phyloP scores from a whole-genome alignment of 2,888 invertebrate species.

The Reticulitermes lucifugus region DNA sequence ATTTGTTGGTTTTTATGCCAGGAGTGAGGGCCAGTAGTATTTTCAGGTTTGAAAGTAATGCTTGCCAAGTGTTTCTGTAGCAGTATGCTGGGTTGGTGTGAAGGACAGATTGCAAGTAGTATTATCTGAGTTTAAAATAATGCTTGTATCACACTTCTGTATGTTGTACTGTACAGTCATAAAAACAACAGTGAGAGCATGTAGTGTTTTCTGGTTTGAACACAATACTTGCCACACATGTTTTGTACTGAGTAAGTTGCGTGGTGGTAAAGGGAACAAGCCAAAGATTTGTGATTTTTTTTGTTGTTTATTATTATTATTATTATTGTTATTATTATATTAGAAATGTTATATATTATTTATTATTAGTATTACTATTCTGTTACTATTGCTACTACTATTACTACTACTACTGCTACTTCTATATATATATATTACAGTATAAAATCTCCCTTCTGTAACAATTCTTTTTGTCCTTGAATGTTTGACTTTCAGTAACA shows the following conservation, averaged over 20 bases:
- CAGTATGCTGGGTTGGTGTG: neutral
- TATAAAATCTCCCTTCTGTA: conserved; percentile 16
- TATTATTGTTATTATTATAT: conserved; percentile 44
- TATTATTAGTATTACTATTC: conserved; percentile 42
- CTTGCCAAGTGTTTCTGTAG: neutral
- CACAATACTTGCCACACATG: conserved; percentile 29
- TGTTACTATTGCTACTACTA: conserved; percentile 6
- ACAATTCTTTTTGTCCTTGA: conserved; percentile 27
- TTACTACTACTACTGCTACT: neutral
- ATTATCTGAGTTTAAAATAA: conserved; percentile 1
- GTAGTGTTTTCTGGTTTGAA: conserved; percentile 32
- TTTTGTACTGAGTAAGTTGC: conserved; percentile 13
- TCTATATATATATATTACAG: neutral
- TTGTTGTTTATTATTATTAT: conserved; percentile 44
- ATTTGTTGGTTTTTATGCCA: neutral
- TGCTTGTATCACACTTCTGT: neutral
- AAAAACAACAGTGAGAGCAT: neutral
- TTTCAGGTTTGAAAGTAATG: neutral
- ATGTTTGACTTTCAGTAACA: conserved; percentile 44
- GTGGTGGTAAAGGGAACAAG: conserved; percentile 85
- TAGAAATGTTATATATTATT: conserved; percentile 48
- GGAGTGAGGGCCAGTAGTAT: neutral
- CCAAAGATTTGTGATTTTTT: conserved; percentile 83
- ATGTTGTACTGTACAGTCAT: neutral
- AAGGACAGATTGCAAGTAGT: neutral